Base-by-base conservation (phyloP, 2,113 vertebrate species). In the Myodes glareolus region DNA sequence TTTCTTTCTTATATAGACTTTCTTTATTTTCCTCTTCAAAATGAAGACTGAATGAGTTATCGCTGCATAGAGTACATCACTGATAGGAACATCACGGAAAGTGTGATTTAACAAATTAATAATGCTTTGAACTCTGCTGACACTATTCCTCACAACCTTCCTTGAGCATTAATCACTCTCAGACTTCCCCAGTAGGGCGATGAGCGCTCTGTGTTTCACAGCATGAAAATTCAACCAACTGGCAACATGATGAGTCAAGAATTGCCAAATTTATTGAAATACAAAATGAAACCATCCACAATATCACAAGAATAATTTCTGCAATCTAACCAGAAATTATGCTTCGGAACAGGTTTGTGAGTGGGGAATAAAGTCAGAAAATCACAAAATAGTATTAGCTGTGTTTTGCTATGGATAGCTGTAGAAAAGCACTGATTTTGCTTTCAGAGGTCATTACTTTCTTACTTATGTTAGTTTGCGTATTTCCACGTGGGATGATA, bases 141-240 rank as follows among this genome's bases (percentile, higher is more conserved):
- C 50, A 70, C 33, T 88, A 81, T 93, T 82, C 55, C 75, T 81
- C 25, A 61, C n/a, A 86, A 84, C 11, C 25, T 94, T 89, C 88
- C 31, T 75, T 75, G 21, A 87, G 45, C 72, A 94, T 96, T 98
- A 96, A 95, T 94, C 94, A 96, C 92, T 19, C 61, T 87, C 73
- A 92, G 36, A 76, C 50, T 84, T 95, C 1, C 27, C 67, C 81
- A 97, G 84, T 76, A 95, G 47, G 21, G 45, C 68, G 36, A 95
- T 84, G 29, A 50, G 27, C 17, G 93, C 19, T 95, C 68, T 31
- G 21, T 70, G 39, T 75, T 85, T 93, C 70, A 94, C 21, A 78
- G 70, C 33, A 72, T 45, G 77, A n/a, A 65, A 94, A 95, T 78
- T 81, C 81, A 58, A 97, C 50, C 75, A 91, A 94, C 31, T 91